Conservation (phyloP, 2,797 vertebrate species). For the Acanthopagrus latus region DNA sequence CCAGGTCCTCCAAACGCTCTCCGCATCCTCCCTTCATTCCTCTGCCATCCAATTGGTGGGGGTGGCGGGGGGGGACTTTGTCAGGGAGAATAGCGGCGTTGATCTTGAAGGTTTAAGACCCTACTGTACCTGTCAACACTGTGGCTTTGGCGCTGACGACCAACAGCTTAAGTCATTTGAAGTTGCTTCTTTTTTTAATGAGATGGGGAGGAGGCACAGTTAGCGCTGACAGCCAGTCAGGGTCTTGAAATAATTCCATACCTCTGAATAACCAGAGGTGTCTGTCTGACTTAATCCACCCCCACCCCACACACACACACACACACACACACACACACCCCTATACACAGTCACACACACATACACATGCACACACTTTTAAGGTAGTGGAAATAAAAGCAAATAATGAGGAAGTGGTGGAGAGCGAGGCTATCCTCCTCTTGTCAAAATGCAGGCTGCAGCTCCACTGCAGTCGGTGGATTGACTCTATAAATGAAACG, state of each 20-base stretch:
- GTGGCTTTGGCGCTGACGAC: conserved; percentile 80
- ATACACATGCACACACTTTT: conserved; percentile 11
- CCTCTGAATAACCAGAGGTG: conserved; percentile 81
- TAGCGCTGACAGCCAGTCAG: conserved; percentile 78
- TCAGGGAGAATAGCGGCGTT: conserved; percentile 81
- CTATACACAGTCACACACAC: too few species aligned
- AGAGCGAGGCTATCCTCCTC: conserved; percentile 2
- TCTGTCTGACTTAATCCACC: conserved; percentile 79
- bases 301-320: conserved; percentile 22
- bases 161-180: conserved; percentile 85
- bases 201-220: conserved; percentile 72
- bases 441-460: conserved; percentile 7
- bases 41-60: conserved; percentile 57
- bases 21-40: conserved; percentile 33
- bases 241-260: conserved; percentile 83
- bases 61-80: conserved; percentile 74
- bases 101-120: conserved; percentile 84
- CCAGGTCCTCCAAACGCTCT: conserved; percentile 2
- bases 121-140: conserved; percentile 84
- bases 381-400: conserved; percentile 66
- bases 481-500: background rate
- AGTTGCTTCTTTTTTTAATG: conserved; percentile 79
- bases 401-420: conserved; percentile 54
- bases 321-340: too few species aligned
- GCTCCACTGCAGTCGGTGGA: background rate